These are phyloP conservation scores for Hippocampus abdominalis DNA, from an alignment of 2,113 vertebrate species.

Conservation along the genomic window DNA sequence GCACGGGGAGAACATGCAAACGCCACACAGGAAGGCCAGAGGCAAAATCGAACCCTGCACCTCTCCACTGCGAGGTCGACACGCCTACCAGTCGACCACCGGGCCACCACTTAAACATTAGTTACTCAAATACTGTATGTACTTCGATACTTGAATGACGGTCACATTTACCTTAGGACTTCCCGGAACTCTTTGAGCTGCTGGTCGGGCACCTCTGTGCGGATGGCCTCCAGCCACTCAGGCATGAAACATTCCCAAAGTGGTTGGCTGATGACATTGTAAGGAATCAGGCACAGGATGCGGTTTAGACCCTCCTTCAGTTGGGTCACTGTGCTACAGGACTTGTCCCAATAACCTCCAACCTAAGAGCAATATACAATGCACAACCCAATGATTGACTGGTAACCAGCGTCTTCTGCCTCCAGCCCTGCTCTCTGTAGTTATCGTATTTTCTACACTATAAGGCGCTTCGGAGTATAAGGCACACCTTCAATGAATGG, in stretches of 20 bases:
- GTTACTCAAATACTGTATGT: not conserved
- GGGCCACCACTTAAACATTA: no score
- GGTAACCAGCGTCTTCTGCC: not conserved
- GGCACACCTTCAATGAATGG: no score
- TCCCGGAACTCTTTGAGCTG: slow-evolving; percentile 97
- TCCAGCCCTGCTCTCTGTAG: not conserved
- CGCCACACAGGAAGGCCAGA: no score
- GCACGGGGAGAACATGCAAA: no score
- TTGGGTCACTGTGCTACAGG: slow-evolving; percentile 91
- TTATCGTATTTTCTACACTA: no score
- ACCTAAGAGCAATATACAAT: slow-evolving; percentile 72
- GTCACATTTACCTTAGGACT: slow-evolving; percentile 83
- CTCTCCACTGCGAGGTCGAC: no score
- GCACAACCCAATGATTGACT: not conserved
- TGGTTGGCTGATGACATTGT: slow-evolving; percentile 94
- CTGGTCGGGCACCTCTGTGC: slow-evolving; percentile 91
- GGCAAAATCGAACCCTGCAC: no score
- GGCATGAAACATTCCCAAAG: slow-evolving; percentile 99
- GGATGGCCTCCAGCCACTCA: slow-evolving; percentile 94
- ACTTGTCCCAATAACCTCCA: slow-evolving; percentile 98
- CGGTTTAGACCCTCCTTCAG: slow-evolving; percentile 96
- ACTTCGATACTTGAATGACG: not conserved
- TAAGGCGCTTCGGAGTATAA: no score
- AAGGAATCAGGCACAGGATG: slow-evolving; percentile 95
- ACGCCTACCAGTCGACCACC: no score